Percentiles rank a stretch among this genome's conserved stretches.
phyloP scores from a whole-genome alignment of 2,797 vertebrate genomes.

The Sebastes dallii region DNA sequence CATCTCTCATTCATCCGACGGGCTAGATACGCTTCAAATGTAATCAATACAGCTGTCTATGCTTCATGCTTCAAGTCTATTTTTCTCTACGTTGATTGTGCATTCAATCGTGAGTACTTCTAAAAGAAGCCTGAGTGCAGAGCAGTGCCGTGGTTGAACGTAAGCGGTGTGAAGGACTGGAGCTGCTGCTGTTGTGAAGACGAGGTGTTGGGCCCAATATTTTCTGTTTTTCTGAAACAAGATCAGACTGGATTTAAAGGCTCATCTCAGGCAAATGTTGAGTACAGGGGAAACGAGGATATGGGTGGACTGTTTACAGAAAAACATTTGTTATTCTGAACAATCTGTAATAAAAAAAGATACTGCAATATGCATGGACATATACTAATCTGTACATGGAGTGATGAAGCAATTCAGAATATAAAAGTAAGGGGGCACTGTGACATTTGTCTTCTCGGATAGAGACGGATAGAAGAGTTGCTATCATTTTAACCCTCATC shows the following conservation, averaged over 20 bases:
- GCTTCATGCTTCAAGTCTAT: not conserved
- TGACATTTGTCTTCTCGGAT: not conserved
- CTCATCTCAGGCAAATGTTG: slow-evolving; percentile 10
- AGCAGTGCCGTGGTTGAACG: not conserved
- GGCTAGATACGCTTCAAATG: not conserved
- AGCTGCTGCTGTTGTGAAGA: not conserved
- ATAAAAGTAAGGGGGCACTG: not conserved
- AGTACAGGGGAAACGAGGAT: not conserved
- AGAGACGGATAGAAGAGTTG: too few species aligned
- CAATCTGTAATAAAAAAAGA: slow-evolving; percentile 39
- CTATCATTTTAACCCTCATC: too few species aligned
- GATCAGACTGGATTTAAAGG: not conserved
- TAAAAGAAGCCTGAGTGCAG: not conserved
- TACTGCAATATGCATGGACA: not conserved
- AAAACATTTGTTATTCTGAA: slow-evolving; percentile 10
- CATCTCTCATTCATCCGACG: not conserved
- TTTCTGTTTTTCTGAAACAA: not conserved
- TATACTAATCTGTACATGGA: not conserved
- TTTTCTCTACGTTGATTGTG: slow-evolving; percentile 6
- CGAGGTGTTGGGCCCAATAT: not conserved
- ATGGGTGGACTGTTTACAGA: not conserved
- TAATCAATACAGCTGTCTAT: not conserved
- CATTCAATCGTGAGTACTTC: not conserved
- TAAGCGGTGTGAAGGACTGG: not conserved
- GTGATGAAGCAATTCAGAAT: not conserved